These are phyloP conservation scores for Rhegmatorhina hoffmannsi DNA, from an alignment of 2,113 vertebrate genomes.

Conservation along the genomic window DNA sequence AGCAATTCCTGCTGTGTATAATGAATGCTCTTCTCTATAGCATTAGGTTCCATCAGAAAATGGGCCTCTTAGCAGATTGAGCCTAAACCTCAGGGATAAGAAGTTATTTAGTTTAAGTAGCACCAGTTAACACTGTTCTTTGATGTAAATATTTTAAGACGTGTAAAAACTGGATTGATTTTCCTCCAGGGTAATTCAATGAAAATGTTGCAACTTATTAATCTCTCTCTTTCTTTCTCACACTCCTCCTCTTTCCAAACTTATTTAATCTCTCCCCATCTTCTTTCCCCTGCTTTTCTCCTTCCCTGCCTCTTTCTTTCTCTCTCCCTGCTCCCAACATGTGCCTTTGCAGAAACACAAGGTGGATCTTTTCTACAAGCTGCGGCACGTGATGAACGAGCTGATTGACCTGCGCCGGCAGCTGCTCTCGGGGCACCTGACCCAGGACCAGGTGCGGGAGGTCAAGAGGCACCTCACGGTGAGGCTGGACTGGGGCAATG, in stretches of 20 bases:
- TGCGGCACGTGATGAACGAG: constrained; percentile 97
- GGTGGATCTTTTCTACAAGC: constrained; percentile 95
- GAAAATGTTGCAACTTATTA: constrained; percentile 51
- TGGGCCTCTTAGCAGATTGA: background rate
- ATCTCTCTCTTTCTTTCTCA: constrained; percentile 40
- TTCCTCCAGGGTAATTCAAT: constrained; percentile 41
- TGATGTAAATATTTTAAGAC: background rate
- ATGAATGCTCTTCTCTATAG: background rate
- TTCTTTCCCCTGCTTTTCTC: background rate
- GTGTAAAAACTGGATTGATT: constrained; percentile 29
- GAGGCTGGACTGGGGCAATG: constrained; percentile 96
- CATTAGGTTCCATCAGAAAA: background rate
- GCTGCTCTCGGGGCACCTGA: constrained; percentile 93
- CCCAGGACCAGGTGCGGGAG: constrained; percentile 94
- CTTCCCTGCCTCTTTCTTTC: no score
- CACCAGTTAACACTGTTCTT: background rate
- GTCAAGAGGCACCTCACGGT: constrained; percentile 96
- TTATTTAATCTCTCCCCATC: no score
- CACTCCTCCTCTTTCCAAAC: background rate
- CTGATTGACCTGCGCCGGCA: constrained; percentile 95
- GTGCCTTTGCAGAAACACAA: constrained; percentile 87
- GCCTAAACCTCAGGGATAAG: background rate
- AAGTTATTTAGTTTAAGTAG: background rate
- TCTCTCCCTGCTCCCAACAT: constrained; percentile 1
- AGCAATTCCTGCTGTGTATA: background rate